Conservation (phyloP, 2,888 invertebrate species). For the Lordiphosa fenestrarum region DNA sequence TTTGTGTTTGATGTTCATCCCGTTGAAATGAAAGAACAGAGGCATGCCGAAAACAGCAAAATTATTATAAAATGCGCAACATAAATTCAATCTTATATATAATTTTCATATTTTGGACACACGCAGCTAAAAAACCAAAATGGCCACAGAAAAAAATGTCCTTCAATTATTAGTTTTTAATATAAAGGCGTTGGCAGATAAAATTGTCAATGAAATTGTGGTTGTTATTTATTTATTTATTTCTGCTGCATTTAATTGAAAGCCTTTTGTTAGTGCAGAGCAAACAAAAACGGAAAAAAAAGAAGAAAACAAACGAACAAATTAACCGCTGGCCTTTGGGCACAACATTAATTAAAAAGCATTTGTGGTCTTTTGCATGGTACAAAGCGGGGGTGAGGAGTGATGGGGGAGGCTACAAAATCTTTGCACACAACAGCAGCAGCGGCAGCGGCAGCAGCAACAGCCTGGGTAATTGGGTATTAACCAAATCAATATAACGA, state of each 20-base stretch:
- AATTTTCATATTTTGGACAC: slow-evolving; percentile 24
- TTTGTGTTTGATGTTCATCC: slow-evolving; percentile 39
- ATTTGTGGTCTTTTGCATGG: slow-evolving; percentile 38
- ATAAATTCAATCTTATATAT: slow-evolving; percentile 30
- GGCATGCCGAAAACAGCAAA: slow-evolving; percentile 51
- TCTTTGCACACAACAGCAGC: slow-evolving; percentile 74
- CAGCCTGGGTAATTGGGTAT: slow-evolving; percentile 51
- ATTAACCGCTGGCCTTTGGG: slow-evolving; percentile 38
- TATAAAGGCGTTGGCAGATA: slow-evolving; percentile 13
- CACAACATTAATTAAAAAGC: slow-evolving; percentile 58
- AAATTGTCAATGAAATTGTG: slow-evolving; percentile 50
- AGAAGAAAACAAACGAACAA: slow-evolving; percentile 29
- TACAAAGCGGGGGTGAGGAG: slow-evolving; percentile 42
- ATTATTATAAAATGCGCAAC: slow-evolving; percentile 50
- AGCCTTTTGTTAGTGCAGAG: slow-evolving; percentile 54
- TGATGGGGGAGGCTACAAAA: slow-evolving; percentile 40
- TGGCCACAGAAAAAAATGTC: slow-evolving; percentile 5
- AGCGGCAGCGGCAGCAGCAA: slow-evolving; percentile 1
- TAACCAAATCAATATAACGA: slow-evolving; percentile 37
- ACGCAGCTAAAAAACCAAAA: slow-evolving; percentile 34
- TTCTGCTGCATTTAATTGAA: slow-evolving; percentile 47
- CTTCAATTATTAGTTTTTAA: slow-evolving; percentile 35
- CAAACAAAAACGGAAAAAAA: slow-evolving; percentile 32
- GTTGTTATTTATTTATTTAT: slow-evolving; percentile 29
- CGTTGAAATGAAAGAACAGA: slow-evolving; percentile 57